Evolutionary conservation across 2,888 invertebrate species (phyloP).

Genomic region (Cantharis lateralis): DNA sequence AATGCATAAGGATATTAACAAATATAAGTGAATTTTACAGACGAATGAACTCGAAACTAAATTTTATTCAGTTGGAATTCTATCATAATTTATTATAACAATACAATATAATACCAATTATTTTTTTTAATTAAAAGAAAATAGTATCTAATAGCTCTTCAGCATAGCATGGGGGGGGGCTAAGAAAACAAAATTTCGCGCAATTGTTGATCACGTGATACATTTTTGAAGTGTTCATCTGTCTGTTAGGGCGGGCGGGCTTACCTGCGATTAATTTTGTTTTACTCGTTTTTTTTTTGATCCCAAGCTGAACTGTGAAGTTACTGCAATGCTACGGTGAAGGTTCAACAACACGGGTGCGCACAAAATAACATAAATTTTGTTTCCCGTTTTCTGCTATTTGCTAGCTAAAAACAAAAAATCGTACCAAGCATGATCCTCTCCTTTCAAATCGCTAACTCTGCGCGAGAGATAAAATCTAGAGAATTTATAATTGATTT

Average conservation of each 20-base stretch:
- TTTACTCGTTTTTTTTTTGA: not conserved
- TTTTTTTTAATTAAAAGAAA: no score
- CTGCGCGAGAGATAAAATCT: not conserved
- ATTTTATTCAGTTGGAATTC: no score
- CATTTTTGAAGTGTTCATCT: not conserved
- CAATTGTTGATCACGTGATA: not conserved
- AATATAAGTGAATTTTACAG: no score
- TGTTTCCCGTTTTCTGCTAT: not conserved
- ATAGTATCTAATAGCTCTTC: no score
- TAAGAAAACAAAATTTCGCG: no score
- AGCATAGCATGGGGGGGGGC: no score
- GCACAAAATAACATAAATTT: not conserved
- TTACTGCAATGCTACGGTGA: not conserved
- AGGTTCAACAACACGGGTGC: not conserved
- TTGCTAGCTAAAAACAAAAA: not conserved
- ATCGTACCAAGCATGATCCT: not conserved
- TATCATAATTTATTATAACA: no score
- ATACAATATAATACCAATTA: no score
- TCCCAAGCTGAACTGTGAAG: not conserved
- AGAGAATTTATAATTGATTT: not conserved
- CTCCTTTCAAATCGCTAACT: not conserved
- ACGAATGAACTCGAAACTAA: no score
- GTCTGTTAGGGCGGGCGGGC: not conserved
- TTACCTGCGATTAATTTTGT: not conserved
- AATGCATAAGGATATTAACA: no score